These are phyloP conservation scores for Maniola jurtina DNA, from an alignment of 1,140 invertebrate species.

Conservation along the genomic window DNA sequence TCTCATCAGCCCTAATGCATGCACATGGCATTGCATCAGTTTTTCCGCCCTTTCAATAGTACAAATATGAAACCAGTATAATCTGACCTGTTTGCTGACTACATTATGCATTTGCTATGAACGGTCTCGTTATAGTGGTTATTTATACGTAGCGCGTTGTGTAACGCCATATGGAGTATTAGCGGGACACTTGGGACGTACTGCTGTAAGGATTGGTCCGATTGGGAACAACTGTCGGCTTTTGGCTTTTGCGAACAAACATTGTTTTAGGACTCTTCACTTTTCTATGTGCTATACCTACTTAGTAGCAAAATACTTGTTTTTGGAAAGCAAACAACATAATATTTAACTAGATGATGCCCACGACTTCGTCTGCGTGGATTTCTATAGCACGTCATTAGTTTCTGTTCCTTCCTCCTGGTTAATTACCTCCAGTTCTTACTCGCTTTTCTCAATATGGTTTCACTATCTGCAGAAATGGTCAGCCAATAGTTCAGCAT, in stretches of 20 bases:
- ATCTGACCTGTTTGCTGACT: slow-evolving; percentile 29
- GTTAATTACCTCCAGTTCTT: no score
- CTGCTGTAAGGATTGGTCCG: slow-evolving; percentile 59
- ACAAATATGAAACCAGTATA: slow-evolving; percentile 57
- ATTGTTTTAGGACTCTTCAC: slow-evolving; percentile 42
- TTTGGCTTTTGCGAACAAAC: slow-evolving; percentile 58
- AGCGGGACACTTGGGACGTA: slow-evolving; percentile 69
- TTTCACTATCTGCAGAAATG: no score
- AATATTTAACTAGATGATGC: no score
- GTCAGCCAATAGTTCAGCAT: no score
- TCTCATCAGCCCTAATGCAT: slow-evolving; percentile 74
- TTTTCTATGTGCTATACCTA: background rate
- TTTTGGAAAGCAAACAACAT: background rate
- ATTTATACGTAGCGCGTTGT: slow-evolving; percentile 56
- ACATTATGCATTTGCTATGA: slow-evolving; percentile 12
- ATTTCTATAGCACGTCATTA: no score
- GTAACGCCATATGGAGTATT: slow-evolving; percentile 75
- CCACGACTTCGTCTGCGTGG: no score
- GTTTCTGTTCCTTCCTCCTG: no score
- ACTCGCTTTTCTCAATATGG: no score
- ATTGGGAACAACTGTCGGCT: slow-evolving; percentile 69
- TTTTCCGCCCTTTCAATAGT: slow-evolving; percentile 62
- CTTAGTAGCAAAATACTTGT: background rate
- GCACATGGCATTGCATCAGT: slow-evolving; percentile 72
- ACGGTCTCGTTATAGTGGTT: slow-evolving; percentile 47